Evolutionary conservation across 2,113 vertebrate genomes (phyloP).

Genomic region (Otocyon megalotis): DNA sequence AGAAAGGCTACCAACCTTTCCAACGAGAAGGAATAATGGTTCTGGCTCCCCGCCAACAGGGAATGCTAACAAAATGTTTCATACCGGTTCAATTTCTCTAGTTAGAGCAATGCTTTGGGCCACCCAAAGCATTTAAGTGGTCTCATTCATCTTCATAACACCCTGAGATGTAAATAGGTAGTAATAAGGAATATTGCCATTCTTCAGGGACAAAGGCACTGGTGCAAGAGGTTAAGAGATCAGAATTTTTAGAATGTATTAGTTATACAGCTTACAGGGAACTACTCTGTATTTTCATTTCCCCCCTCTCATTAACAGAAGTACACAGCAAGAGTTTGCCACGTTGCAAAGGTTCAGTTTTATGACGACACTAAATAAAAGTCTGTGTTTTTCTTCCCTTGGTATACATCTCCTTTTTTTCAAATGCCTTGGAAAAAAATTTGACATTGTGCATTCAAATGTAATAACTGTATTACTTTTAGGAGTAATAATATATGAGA

Average conservation of each 20-base stretch:
- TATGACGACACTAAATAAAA: background rate
- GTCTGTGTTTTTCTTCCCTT: background rate
- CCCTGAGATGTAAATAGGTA: conserved; percentile 35
- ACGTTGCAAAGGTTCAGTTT: background rate
- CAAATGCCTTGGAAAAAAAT: conserved; percentile 24
- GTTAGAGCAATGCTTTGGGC: background rate
- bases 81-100: background rate
- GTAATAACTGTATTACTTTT: background rate
- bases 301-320: background rate
- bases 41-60: conserved; percentile 6
- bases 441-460: background rate
- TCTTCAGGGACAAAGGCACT: background rate
- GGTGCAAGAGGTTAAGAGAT: background rate
- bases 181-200: background rate
- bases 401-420: background rate
- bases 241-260: background rate
- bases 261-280: background rate
- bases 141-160: conserved; percentile 55
- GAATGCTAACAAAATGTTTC: conserved; percentile 40
- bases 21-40: background rate
- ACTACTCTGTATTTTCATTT: no score
- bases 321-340: background rate
- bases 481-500: background rate
- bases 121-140: background rate
- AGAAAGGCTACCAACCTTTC: conserved; percentile 48